Evolutionary conservation across 2,888 invertebrate genomes (phyloP), one percentile per base, ranked within the genome.

Genomic region (Ptychoptera albimana): DNA sequence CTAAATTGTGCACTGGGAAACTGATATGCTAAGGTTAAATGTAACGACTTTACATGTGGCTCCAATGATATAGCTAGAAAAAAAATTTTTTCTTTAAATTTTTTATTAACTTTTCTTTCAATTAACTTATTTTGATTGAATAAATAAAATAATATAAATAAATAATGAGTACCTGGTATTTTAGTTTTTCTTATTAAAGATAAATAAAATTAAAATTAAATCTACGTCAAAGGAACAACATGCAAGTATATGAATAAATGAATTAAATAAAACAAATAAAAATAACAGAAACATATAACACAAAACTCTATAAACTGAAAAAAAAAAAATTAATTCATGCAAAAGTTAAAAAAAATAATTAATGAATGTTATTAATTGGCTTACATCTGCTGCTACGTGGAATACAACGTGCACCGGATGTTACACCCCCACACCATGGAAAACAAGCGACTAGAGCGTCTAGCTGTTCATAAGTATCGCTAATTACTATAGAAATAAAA

Each of bases 11-110:
- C 69, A 54, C 74, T 72, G 11, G 81, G 76, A 63, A 91, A 92
- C 64, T 87, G 86, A 67, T 91, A 91, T 13, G 89, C 89, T 57
- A 92, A 68, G 8, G 89, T 88, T 54, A 92, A 70, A 64, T 92
- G 91, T 43, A 91, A 69, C 9, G 86, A 84, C 61, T 89, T 88
- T 43, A 82, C 79, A 58, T 84, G 82, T 1, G 84, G 80, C 60
- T 87, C 85, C 56, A 82, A 68, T 56, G 74, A 76, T 53, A 82
- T 76, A 13, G 79, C 80, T 79, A 66, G 47, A 66, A 58, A 55
- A 53, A 45, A 45, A 41, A 12, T 35, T 37, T 35, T 39, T 14
- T 13, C 16, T n/a, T 36, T n/a, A n/a, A n/a, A n/a, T n/a, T n/a
- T n/a, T n/a, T 46, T 43, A 44, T 42, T 45, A 49, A 23, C 7